A percentile compares a stretch with the other conserved stretches of the same genome.
Evolutionary conservation across 1,140 invertebrate genomes (phyloP).

Genomic region (Magallana gigas): DNA sequence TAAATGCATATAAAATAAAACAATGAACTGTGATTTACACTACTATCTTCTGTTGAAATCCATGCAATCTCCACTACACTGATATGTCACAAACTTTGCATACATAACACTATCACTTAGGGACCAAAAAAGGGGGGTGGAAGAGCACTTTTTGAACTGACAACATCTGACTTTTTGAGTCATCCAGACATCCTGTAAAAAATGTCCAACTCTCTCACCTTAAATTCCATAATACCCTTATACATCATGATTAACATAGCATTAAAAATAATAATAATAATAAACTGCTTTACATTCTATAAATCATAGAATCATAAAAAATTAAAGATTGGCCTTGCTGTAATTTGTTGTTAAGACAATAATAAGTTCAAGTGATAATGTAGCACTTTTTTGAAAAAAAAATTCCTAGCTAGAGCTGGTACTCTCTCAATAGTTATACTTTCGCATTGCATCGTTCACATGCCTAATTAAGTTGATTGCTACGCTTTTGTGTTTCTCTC

Average conservation of each 20-base stretch:
- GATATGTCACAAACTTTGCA: conserved; percentile 30
- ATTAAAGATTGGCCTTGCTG: conserved; percentile 21
- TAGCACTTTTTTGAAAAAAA: background rate
- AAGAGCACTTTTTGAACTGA: too few species aligned
- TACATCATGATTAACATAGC: background rate
- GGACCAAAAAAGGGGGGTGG: too few species aligned
- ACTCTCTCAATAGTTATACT: background rate
- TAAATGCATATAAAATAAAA: too few species aligned
- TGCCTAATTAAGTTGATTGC: conserved; percentile 9
- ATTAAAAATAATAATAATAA: background rate
- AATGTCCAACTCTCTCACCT: too few species aligned
- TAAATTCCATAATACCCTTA: background rate
- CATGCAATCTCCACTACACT: background rate
- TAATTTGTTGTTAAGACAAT: conserved; percentile 4
- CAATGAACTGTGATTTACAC: background rate
- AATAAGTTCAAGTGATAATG: background rate
- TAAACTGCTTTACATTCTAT: background rate
- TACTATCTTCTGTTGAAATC: background rate
- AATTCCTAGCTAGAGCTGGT: background rate
- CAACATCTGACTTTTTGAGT: too few species aligned
- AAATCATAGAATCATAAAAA: background rate
- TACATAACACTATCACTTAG: background rate
- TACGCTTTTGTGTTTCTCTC: conserved; percentile 2
- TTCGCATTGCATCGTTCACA: background rate
- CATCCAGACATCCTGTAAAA: too few species aligned